Evolutionary conservation across 2,113 vertebrate genomes (phyloP), one percentile per base, ranked within the genome.

Genomic region (Taxidea taxus): DNA sequence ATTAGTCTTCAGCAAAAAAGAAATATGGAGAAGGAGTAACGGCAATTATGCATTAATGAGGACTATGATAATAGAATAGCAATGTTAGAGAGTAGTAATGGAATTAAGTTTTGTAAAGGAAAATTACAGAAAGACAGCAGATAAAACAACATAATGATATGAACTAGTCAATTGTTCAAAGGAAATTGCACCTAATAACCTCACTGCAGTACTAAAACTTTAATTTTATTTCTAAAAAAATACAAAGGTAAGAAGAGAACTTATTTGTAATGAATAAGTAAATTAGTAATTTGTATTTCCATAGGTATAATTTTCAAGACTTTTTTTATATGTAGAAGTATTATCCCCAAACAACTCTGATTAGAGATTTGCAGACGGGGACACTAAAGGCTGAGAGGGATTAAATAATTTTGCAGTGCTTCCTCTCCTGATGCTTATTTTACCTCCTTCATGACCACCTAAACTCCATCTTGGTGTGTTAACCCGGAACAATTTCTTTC

Each of bases 41-140:
- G 74, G 7, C 44, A 95, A 97, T 91, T 93, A 83, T 42, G 37
- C 18, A 72, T 74, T 95, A 95, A 92, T 92, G 27, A 96, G 85
- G 37, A 80, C 49, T 92, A 44, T 64, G 60, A 83, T 77, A 80
- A 81, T 83, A 80, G 31, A 54, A 9, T 72, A 94, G 49, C 44
- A 95, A 66, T 72, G 74, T 81, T 87, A 96, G 42, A 90, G 49
- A 87, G 4, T 31, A 68, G 23, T 68, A 87, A 74, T 54, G 20
- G 25, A 96, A 95, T 92, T 90, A 90, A 87, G 27, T 90, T 94
- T 80, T 80, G n/a, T 81, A 95, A 96, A 90, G 56, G 44, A 95
- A 87, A 95, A 92, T 97, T 90, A 8, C 25, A 90, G 58, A 89
- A 87, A 68, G n/a, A 54, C n/a, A 89, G 37, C 4, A 47, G 51